phyloP scores from a whole-genome alignment of 2,888 invertebrate species.

The Muschampia plurimacula region DNA sequence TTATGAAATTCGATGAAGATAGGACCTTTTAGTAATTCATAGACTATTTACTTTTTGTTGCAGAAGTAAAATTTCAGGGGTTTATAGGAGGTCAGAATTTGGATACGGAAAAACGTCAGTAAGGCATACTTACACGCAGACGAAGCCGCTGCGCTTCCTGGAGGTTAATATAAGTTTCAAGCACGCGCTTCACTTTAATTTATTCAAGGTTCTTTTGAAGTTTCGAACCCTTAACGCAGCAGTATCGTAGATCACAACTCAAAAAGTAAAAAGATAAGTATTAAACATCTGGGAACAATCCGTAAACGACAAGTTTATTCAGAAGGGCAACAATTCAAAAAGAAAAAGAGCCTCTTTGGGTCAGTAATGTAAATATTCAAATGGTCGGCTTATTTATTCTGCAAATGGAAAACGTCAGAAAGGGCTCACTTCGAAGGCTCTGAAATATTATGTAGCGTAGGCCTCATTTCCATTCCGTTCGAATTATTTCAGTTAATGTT shows the following conservation, averaged over 20 bases:
- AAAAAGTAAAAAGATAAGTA: not conserved
- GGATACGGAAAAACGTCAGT: too few species aligned
- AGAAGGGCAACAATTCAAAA: constrained; percentile 19
- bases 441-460: constrained; percentile 16
- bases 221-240: not conserved
- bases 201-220: not conserved
- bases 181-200: not conserved
- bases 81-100: too few species aligned
- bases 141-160: too few species aligned
- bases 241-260: not conserved
- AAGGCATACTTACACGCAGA: too few species aligned
- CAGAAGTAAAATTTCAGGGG: too few species aligned
- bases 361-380: constrained; percentile 33
- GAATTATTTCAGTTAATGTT: constrained; percentile 13
- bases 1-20: too few species aligned
- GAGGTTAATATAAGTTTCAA: not conserved
- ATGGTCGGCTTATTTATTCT: constrained; percentile 34
- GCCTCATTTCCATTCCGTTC: constrained; percentile 28
- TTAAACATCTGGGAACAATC: constrained; percentile 10
- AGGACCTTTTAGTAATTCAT: too few species aligned
- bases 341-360: constrained; percentile 23
- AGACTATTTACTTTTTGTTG: too few species aligned
- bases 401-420: constrained; percentile 38
- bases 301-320: constrained; percentile 21
- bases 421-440: constrained; percentile 32